Evolutionary conservation across 1,140 invertebrate genomes (phyloP), one percentile per base, ranked within the genome.

Genomic region (Micrasema minimum): DNA sequence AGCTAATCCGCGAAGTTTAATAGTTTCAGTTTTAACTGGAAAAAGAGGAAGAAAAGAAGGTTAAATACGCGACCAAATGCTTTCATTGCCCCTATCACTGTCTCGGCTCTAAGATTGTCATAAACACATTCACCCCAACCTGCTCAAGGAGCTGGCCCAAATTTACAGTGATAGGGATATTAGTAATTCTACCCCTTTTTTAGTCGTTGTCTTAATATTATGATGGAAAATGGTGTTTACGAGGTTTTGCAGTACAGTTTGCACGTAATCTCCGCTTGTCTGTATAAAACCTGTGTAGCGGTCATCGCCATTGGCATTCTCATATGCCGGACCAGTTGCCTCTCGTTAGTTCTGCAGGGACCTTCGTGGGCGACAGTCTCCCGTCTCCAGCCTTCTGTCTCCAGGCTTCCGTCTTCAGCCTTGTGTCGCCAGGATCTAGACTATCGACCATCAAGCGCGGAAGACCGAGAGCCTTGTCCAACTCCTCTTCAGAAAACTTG

Each of bases 231-330:
- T 48, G 46, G 46, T 2, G 23, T 16, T 45, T 69, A n/a, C 53
- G 53, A 57, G 38, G n/a, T 20, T 45, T 31, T 46, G 66, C 53
- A 6, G 22, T 6, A 46, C 66, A 55, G n/a, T n/a, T 22, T 2
- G 37, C 16, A 35, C 18, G 50, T 53, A 38, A 43, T 69, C 66
- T 69, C 55, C 50, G 18, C 37, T 26, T 48, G 48, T 66, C 61
- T 35, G 66, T 67, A 48, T 45, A 65, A 67, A 67, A 70, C 64
- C 68, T 46, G 72, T 70, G 67, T 67, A 16, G 72, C 72, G 72
- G 72, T 74, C 72, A 74, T 67, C 72, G 72, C 72, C 72, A 69
- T 66, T 59, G 57, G 66, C 55, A 65, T 65, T 74, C 72, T 64
- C 66, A 57, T 35, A 12, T 48, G 35, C 50, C 64, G 67, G 46